Percentiles rank a stretch among this genome's conserved stretches.
phyloP scores from a whole-genome alignment of 2,888 invertebrate genomes.

The Incurvaria masculella region DNA sequence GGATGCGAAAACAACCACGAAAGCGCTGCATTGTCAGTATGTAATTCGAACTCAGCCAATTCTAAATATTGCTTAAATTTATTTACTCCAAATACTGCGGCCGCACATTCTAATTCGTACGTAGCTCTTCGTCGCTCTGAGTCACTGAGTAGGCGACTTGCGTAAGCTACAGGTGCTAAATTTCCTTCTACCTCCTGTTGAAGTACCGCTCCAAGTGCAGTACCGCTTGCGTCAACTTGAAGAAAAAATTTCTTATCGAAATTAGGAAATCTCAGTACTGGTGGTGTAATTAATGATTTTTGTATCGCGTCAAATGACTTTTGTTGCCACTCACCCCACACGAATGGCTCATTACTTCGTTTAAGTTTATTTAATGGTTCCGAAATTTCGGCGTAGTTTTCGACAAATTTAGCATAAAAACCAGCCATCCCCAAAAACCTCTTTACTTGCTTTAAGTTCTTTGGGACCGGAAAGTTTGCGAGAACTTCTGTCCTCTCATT shows the following conservation, averaged over 20 bases:
- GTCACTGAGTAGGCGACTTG: constrained; percentile 3
- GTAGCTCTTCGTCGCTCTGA: constrained; percentile 3
- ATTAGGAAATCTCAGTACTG: constrained; percentile 6
- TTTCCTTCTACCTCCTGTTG: constrained; percentile 7
- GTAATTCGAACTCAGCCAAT: constrained; percentile 4
- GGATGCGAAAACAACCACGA: constrained; percentile 7
- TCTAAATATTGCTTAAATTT: constrained; percentile 6
- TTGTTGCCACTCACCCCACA: neutral
- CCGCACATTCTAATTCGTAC: constrained; percentile 7
- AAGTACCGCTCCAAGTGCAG: constrained; percentile 3
- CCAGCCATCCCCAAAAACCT: constrained; percentile 9
- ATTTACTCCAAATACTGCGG: constrained; percentile 7
- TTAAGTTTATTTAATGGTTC: constrained; percentile 4
- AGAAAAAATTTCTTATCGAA: constrained; percentile 6
- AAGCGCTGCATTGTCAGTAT: constrained; percentile 7
- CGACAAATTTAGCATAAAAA: constrained; percentile 8
- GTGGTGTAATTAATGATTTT: constrained; percentile 5
- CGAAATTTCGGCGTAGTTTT: constrained; percentile 5
- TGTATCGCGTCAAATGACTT: constrained; percentile 1
- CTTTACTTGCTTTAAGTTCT: constrained; percentile 8
- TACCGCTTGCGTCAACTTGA: constrained; percentile 6
- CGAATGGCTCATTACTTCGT: neutral
- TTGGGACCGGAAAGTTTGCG: constrained; percentile 4
- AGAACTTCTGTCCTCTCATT: constrained; percentile 4
- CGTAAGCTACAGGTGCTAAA: constrained; percentile 5